Conservation (phyloP, 2,888 invertebrate species). For the Sphecodes monilicornis region DNA sequence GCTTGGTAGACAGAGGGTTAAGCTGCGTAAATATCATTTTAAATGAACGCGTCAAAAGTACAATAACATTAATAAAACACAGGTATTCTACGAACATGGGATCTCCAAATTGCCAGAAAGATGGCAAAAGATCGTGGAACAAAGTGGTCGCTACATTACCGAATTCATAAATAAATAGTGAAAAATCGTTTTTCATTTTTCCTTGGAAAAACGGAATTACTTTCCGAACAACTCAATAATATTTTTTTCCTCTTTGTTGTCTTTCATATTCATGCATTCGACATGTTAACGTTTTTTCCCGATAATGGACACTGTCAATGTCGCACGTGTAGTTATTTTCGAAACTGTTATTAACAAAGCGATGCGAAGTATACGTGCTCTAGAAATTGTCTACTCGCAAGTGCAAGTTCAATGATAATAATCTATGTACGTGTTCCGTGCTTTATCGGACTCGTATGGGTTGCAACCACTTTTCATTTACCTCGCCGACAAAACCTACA, state of each 20-base stretch:
- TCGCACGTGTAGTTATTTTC: not conserved
- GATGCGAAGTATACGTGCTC: not conserved
- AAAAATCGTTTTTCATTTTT: too few species aligned
- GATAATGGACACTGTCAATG: not conserved
- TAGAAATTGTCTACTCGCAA: not conserved
- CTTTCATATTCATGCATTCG: not conserved
- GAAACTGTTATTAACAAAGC: not conserved
- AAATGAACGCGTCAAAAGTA: too few species aligned
- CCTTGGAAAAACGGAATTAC: too few species aligned
- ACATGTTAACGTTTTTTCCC: not conserved
- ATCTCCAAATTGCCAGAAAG: too few species aligned
- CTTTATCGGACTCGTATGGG: not conserved
- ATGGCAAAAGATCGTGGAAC: too few species aligned
- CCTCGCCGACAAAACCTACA: not conserved
- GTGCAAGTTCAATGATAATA: slow-evolving; percentile 30
- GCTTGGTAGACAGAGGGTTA: too few species aligned
- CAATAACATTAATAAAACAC: too few species aligned
- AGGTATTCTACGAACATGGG: too few species aligned
- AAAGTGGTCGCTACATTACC: too few species aligned
- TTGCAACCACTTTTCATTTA: not conserved
- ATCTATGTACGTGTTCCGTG: not conserved
- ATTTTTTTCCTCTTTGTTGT: not conserved
- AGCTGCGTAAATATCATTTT: too few species aligned
- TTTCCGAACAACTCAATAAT: too few species aligned
- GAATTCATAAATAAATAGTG: too few species aligned